Conservation (phyloP, 2,888 invertebrate genomes). For the Strigamia maritima region DNA sequence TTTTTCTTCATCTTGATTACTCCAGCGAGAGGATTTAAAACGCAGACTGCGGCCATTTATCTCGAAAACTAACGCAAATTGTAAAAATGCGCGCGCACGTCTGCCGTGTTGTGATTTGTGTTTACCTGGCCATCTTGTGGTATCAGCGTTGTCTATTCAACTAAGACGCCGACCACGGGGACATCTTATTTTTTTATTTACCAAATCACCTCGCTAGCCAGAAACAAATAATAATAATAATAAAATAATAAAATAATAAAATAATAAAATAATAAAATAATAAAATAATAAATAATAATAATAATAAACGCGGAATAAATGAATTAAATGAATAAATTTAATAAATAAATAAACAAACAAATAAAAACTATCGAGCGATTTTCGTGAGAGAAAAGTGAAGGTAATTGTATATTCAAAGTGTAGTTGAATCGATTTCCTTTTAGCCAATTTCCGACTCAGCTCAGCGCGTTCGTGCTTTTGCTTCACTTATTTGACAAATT, state of each 20-base stretch:
- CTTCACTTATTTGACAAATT: conserved; percentile 28
- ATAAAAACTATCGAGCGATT: not conserved
- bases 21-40: conserved; percentile 21
- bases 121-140: conserved; percentile 26
- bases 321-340: not conserved
- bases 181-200: not conserved
- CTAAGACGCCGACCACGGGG: not conserved
- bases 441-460: conserved; percentile 16
- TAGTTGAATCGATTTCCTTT: conserved; percentile 25
- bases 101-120: conserved; percentile 3
- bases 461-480: conserved; percentile 20
- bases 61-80: not conserved
- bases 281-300: not conserved
- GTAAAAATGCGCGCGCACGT: not conserved
- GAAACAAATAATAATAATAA: not conserved
- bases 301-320: not conserved
- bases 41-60: conserved; percentile 10
- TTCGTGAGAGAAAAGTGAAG: not conserved
- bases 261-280: not conserved
- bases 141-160: not conserved
- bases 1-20: conserved; percentile 13
- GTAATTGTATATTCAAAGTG: conserved; percentile 28
- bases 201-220: not conserved
- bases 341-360: not conserved
- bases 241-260: not conserved